Evolutionary conservation across 2,888 invertebrate genomes (phyloP).

Genomic region (Rotaria magnacalcarata): DNA sequence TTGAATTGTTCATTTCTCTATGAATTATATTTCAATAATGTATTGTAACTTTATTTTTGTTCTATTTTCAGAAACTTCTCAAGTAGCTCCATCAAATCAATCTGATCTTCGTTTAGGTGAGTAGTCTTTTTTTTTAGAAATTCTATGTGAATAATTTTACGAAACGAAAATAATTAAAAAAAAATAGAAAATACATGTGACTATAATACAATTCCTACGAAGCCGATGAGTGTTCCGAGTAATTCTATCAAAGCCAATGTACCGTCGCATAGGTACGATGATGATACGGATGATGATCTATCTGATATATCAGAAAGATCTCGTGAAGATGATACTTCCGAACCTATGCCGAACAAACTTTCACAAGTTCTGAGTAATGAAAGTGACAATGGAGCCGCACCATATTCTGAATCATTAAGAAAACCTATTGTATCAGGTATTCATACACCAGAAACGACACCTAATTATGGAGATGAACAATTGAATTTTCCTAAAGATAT

Average conservation of each 20-base stretch:
- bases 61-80: not conserved
- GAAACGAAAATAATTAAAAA: not conserved
- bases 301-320: constrained; percentile 12
- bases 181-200: not conserved
- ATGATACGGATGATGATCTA: not conserved
- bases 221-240: not conserved
- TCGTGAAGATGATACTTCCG: not conserved
- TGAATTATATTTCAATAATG: not conserved
- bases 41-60: not conserved
- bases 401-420: not conserved
- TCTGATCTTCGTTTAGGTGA: not conserved
- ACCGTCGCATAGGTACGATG: not conserved
- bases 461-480: not conserved
- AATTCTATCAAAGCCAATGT: not conserved
- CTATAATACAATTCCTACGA: not conserved
- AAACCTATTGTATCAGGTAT: not conserved
- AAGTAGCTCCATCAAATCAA: not conserved
- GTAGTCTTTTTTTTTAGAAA: not conserved
- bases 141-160: not conserved
- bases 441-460: not conserved
- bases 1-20: not conserved
- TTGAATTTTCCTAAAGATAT: not conserved
- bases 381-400: too few species aligned
- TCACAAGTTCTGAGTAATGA: too few species aligned
- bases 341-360: not conserved